Evolutionary conservation across 2,113 vertebrate genomes (phyloP), one percentile per base, ranked within the genome.

Genomic region (Tychaedon coryphoeus): DNA sequence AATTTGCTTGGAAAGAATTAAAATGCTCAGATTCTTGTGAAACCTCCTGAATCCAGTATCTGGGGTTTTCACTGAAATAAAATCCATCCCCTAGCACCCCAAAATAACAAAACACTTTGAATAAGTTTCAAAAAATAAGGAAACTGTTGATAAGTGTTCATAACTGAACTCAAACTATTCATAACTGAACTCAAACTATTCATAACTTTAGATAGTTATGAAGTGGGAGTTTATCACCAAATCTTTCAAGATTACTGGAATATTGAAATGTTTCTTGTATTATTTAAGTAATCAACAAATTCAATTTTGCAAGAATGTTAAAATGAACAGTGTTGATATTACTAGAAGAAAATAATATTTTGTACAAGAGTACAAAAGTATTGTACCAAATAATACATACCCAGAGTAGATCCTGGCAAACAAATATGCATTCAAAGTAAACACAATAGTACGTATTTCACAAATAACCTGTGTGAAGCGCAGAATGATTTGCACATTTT

Each of bases 21-120:
- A 61, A 47, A 53, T 10, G 4, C 25, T 66, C 64, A 57, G 18
- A 45, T 77, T 61, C 26, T 64, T 81, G 19, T 25, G 36, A 75
- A 56, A 24, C 18, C 22, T 60, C 42, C 12, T 53, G 70, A 88
- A 88, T 87, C 9, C 12, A 57, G 45, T 6, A 61, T n/a, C 48
- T 66, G 18, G 14, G 5, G 5, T 45, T 94, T 90, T 92, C 54
- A 29, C 1, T 53, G 34, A 70, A 58, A 42, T 4, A 34, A 33
- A 71, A 5, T 9, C 5, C 5, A 22, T 0, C 1, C 4, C 3
- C 20, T 34, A 18, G 4, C 3, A 4, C 4, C 7, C 2, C 24
- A 7, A 74, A 86, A 74, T 70, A 72, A 3, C 5, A 31, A 61
- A 86, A 25, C 17, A 28, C 8, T 25, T 65, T 54, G 45, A 75